Evolutionary conservation across 2,888 invertebrate species (phyloP).

Genomic region (Lingula anatina): DNA sequence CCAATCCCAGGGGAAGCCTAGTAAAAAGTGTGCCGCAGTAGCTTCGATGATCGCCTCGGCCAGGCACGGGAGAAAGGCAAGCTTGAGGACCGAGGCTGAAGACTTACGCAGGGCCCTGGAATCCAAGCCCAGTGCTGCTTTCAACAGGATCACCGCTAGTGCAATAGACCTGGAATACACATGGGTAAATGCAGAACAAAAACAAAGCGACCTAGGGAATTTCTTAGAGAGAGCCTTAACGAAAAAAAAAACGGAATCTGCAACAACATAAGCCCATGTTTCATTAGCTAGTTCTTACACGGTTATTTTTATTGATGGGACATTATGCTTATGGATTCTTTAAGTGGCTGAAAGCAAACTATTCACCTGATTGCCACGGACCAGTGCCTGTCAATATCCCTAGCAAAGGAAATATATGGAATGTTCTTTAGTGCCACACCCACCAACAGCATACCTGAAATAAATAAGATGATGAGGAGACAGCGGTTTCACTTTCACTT

Average conservation of each 20-base stretch:
- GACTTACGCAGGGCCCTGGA: slow-evolving; percentile 74
- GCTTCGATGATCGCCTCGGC: slow-evolving; percentile 69
- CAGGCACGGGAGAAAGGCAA: slow-evolving; percentile 78
- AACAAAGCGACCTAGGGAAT: not conserved
- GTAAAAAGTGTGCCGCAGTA: slow-evolving; percentile 64
- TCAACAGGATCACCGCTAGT: slow-evolving; percentile 78
- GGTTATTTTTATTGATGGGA: too few relatives aligned
- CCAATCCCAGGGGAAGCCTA: slow-evolving; percentile 78
- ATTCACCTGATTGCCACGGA: slow-evolving; percentile 21
- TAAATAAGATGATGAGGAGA: not conserved
- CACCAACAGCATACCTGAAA: slow-evolving; percentile 37
- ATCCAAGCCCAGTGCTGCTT: slow-evolving; percentile 87
- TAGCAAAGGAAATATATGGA: slow-evolving; percentile 24
- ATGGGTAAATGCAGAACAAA: too few relatives aligned
- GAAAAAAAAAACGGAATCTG: too few relatives aligned
- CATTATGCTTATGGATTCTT: too few relatives aligned
- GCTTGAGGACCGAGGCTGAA: slow-evolving; percentile 61
- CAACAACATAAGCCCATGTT: too few relatives aligned
- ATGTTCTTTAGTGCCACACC: slow-evolving; percentile 34
- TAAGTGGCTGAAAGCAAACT: too few relatives aligned
- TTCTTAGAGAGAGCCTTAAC: not conserved
- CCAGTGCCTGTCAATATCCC: slow-evolving; percentile 19
- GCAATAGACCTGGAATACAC: slow-evolving; percentile 66
- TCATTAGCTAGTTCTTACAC: too few relatives aligned
- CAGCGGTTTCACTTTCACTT: not conserved